These are phyloP conservation scores for Drosophila picticornis DNA, from an alignment of 2,888 invertebrate species.

Conservation along the genomic window DNA sequence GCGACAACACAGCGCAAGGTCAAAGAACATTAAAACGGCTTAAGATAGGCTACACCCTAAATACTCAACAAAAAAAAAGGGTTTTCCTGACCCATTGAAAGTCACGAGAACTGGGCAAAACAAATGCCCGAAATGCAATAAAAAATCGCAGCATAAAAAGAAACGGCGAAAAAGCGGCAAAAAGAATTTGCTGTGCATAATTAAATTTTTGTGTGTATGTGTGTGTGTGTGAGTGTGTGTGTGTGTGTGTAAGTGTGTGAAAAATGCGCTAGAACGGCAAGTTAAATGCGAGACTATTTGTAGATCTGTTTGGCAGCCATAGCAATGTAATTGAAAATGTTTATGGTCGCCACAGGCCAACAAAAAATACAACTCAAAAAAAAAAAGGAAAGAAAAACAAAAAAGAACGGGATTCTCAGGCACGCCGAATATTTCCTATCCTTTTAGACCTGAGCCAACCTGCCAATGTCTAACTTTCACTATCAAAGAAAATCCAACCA, in stretches of 20 bases:
- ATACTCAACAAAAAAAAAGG: conserved; percentile 38
- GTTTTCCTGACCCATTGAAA: conserved; percentile 44
- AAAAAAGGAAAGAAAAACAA: neutral
- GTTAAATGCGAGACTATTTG: conserved; percentile 64
- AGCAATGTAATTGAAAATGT: conserved; percentile 67
- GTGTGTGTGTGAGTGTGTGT: neutral
- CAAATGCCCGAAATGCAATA: conserved; percentile 65
- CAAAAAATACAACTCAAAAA: neutral
- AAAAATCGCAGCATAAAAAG: conserved; percentile 55
- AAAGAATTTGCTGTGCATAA: conserved; percentile 67
- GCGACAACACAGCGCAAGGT: conserved; percentile 45
- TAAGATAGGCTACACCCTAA: conserved; percentile 30
- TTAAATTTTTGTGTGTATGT: conserved; percentile 56
- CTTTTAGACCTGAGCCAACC: neutral
- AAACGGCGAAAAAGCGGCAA: conserved; percentile 27
- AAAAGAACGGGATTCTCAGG: neutral
- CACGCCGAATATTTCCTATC: neutral
- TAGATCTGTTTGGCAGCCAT: conserved; percentile 48
- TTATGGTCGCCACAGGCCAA: conserved; percentile 39
- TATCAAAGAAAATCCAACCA: neutral
- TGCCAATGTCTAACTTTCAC: neutral
- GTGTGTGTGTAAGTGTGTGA: conserved; percentile 23
- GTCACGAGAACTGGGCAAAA: conserved; percentile 50
- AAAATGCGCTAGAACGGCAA: conserved; percentile 32
- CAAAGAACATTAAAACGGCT: conserved; percentile 61